Base-by-base conservation (phyloP, 2,888 invertebrate genomes). In the Xiphydria camelus region DNA sequence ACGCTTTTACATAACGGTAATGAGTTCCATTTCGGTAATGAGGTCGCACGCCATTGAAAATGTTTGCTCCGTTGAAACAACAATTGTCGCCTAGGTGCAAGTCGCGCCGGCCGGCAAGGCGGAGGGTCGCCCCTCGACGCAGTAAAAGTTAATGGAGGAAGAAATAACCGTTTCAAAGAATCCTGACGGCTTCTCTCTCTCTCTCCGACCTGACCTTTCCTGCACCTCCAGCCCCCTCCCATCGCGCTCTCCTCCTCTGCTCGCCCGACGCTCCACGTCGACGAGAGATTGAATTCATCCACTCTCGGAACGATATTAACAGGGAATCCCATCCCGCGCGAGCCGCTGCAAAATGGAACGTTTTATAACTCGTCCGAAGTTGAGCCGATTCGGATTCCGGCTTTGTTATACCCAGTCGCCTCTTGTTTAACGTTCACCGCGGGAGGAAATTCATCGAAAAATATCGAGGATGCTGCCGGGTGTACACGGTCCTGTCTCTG, bases 1-100 rank as follows among this genome's bases (percentile, higher is more conserved):
- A 55, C 57, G 57, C 57, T 55, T 48, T 53, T 59, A 55, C 56
- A 55, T 63, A 61, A 66, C 69, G 65, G 63, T 72, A 71, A 72
- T 66, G 71, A 70, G 66, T 65, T 57, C 62, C 66, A 69, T 73
- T 70, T 67, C 64, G 61, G 67, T 72, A 72, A 72, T 69, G 70
- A 71, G 72, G 70, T 72, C 68, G 68, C 69, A 57, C 64, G 42
- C 66, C 63, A 64, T 65, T 66, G 63, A 65, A 63, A 66, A 32
- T 32, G 25, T 29, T 36, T 29, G 36, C 35, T 43, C 34, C 43
- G 49, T 45, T 51, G 23, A 51, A 55, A 55, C 53, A 53, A 55
- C 53, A 47, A 49, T 53, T 40, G 32, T 51, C 43, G 41, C 51
- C 35, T 14, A 33, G 34, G 26, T 40, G 40, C 40, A 25, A 20